phyloP scores from a whole-genome alignment of 2,888 invertebrate species.

The Eupsilia transversa region DNA sequence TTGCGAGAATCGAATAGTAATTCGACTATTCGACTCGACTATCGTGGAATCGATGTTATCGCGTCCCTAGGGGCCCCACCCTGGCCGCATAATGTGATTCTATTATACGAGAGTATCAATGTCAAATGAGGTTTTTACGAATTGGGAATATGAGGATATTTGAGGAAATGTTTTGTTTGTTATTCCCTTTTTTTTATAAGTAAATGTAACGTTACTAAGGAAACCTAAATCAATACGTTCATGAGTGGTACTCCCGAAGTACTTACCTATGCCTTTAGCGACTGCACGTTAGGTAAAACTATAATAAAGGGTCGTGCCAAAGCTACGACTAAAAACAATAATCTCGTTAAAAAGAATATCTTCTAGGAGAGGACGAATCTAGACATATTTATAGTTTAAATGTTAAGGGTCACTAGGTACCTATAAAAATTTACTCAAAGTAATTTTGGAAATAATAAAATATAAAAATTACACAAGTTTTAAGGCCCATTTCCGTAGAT shows the following conservation, averaged over 20 bases:
- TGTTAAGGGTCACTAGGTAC: too few relatives aligned
- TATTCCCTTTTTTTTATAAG: constrained; percentile 21
- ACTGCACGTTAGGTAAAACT: not conserved
- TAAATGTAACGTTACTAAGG: not conserved
- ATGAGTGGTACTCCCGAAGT: too few relatives aligned
- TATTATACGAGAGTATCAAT: constrained; percentile 70
- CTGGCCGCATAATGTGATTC: constrained; percentile 74
- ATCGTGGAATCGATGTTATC: constrained; percentile 69
- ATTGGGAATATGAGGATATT: constrained; percentile 59
- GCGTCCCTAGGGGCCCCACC: constrained; percentile 60
- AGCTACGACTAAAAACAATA: constrained; percentile 6
- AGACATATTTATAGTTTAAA: too few relatives aligned
- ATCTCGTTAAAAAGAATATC: not conserved
- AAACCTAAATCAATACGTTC: too few relatives aligned
- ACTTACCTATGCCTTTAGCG: too few relatives aligned
- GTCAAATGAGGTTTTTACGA: constrained; percentile 67
- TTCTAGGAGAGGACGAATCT: not conserved
- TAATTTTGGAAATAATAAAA: too few relatives aligned
- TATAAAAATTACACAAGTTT: too few relatives aligned
- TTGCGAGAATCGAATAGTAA: constrained; percentile 69
- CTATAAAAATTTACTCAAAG: too few relatives aligned
- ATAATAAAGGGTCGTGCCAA: not conserved
- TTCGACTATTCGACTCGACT: constrained; percentile 69
- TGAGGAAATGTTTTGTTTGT: constrained; percentile 34
- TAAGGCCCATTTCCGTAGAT: too few relatives aligned